Base-by-base conservation (phyloP, 2,888 invertebrate species). In the Isoperla grammatica region DNA sequence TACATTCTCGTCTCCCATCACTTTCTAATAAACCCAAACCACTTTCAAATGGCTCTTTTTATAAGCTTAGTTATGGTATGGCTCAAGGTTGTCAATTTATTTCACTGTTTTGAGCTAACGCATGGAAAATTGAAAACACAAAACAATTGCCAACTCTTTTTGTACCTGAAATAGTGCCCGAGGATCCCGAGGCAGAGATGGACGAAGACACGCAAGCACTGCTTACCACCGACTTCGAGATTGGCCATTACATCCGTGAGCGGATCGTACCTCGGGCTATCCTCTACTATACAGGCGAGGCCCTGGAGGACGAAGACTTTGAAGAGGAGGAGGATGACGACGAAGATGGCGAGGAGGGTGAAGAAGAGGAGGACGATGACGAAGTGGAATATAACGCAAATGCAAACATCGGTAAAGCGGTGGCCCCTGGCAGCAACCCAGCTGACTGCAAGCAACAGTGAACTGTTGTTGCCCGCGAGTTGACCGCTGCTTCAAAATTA, bases 221-320 rank as follows among this genome's bases (percentile, higher is more conserved):
- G 67, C 78, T 98, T 66, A 91, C 93, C 9, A 88, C 90, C 57
- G 99, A 99, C 78, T 99, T 95, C 76, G 98, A 99, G 81, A 91
- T 99, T 74, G 99, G 99, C 2, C 98, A 99, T 78, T 95, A 95
- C 76, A 88, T 99, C 73, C 87, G 96, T 68, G 97, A 99, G 76
- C 85, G 96, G 66, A 88, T 99, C 66, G 89, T 99, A 64, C 96
- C 98, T n/a, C 87, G 94, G 72, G 98, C 98, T 60, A 92, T 97
- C 57, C 83, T 99, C 53, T 96, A 93, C 73, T 99, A 87, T 78
- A 99, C 98, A 62, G 99, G 99, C 3, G 76, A 77, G 69, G 76
- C 72, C 29, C 80, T 88, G 54, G 89, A 89, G 69, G 90, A 90
- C 60, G 90, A 90, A 60, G 73, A 71, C 11, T 71, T 71, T 12